phyloP scores from a whole-genome alignment of 2,797 vertebrate genomes.

The Urosaurus nigricauda region DNA sequence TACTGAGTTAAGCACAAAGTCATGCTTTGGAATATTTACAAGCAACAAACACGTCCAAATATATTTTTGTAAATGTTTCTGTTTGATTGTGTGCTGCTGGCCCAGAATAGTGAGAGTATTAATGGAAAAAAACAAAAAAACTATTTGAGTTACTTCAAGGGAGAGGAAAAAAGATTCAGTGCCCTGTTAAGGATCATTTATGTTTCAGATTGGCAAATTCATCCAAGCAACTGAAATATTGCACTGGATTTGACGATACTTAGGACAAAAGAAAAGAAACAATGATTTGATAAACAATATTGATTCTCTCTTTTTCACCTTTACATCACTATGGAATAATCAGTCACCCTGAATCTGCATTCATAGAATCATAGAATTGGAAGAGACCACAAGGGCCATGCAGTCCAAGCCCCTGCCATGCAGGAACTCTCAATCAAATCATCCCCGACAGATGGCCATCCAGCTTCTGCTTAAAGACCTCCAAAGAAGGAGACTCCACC shows the following conservation, averaged over 20 bases:
- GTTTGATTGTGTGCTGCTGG: slow-evolving; percentile 36
- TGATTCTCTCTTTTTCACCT: background rate
- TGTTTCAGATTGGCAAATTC: background rate
- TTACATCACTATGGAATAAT: no score
- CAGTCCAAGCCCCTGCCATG: no score
- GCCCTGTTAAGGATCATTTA: slow-evolving; percentile 34
- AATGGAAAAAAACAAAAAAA: no score
- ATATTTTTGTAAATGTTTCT: background rate
- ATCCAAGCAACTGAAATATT: slow-evolving; percentile 44
- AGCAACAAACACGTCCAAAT: background rate
- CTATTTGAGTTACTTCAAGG: slow-evolving; percentile 37
- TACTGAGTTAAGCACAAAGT: background rate
- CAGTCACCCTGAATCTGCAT: no score
- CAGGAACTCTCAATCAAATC: no score
- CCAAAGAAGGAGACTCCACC: no score
- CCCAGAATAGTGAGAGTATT: no score
- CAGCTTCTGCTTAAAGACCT: no score
- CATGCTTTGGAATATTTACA: background rate
- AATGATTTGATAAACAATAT: background rate
- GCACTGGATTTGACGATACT: slow-evolving; percentile 27
- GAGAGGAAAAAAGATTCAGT: background rate
- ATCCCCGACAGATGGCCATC: no score
- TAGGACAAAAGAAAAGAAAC: slow-evolving; percentile 21
- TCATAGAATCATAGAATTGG: no score
- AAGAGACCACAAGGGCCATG: no score